A percentile compares a stretch with the other conserved stretches of the same genome.
phyloP scores from a whole-genome alignment of 2,113 vertebrate genomes.

The Ptilorrhoa leucosticta region DNA sequence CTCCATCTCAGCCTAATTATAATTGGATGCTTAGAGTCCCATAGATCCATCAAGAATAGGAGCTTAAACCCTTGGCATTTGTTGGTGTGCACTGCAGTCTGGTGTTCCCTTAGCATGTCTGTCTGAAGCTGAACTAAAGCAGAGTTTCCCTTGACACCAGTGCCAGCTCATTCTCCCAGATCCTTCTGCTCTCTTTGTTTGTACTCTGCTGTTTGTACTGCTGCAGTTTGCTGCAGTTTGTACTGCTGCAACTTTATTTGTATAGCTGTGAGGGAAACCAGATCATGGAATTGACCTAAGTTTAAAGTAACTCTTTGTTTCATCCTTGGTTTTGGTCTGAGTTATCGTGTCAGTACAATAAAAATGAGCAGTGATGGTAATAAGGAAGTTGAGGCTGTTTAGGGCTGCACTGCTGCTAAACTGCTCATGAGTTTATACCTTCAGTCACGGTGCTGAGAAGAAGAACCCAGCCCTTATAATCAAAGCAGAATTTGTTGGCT shows the following conservation, averaged over 20 bases:
- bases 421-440: rapidly evolving
- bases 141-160: not conserved
- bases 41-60: not conserved
- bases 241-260: not conserved
- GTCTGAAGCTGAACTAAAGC: not conserved
- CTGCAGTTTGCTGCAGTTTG: too few species aligned
- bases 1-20: not conserved
- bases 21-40: not conserved
- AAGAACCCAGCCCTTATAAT: not conserved
- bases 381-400: not conserved
- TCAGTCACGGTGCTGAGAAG: not conserved
- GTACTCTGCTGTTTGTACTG: too few species aligned
- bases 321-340: not conserved
- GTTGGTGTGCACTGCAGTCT: not conserved
- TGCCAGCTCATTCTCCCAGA: not conserved
- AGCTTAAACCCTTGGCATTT: not conserved
- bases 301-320: not conserved
- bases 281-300: not conserved
- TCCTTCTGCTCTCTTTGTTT: not conserved
- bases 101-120: not conserved
- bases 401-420: not conserved
- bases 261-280: not conserved
- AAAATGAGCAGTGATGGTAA: not conserved
- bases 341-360: not conserved
- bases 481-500: not conserved